Conservation (phyloP, 2,888 invertebrate species). For the Drosophila sordidula region DNA sequence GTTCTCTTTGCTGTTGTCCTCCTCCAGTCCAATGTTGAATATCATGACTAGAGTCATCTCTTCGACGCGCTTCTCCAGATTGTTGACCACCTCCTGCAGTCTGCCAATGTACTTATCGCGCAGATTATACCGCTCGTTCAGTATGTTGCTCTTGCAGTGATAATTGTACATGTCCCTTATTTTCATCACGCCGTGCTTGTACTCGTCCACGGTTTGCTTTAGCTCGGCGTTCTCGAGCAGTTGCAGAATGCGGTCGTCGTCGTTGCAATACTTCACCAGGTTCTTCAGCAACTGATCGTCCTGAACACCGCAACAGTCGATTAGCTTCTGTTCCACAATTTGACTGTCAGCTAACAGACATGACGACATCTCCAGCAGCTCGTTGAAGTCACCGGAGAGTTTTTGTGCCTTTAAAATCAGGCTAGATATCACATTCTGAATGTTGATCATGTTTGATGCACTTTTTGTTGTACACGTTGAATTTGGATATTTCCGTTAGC, state of each 20-base stretch:
- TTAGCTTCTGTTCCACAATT: slow-evolving; percentile 31
- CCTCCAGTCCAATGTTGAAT: slow-evolving; percentile 28
- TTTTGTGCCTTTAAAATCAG: slow-evolving; percentile 31
- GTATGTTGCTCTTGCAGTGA: slow-evolving; percentile 29
- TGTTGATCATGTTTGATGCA: slow-evolving; percentile 18
- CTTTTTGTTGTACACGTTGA: not conserved
- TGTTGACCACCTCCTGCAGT: slow-evolving; percentile 32
- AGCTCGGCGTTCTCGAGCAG: slow-evolving; percentile 58
- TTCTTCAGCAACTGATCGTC: slow-evolving; percentile 55
- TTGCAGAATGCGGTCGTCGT: slow-evolving; percentile 34
- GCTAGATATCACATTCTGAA: not conserved
- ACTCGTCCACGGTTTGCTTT: slow-evolving; percentile 46
- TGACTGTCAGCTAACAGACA: slow-evolving; percentile 49
- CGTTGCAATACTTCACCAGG: slow-evolving; percentile 40
- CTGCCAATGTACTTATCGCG: slow-evolving; percentile 34
- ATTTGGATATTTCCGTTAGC: slow-evolving; percentile 27
- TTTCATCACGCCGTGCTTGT: slow-evolving; percentile 32
- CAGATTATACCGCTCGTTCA: slow-evolving; percentile 33
- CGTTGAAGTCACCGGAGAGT: slow-evolving; percentile 28
- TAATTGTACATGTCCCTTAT: slow-evolving; percentile 52
- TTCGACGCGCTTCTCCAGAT: slow-evolving; percentile 53
- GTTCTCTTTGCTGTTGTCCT: slow-evolving; percentile 36
- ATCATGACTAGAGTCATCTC: slow-evolving; percentile 56
- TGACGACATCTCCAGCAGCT: slow-evolving; percentile 32
- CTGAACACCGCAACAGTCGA: slow-evolving; percentile 34